A percentile compares a stretch with the other conserved stretches of the same genome.
phyloP scores from a whole-genome alignment of 2,797 vertebrate genomes.

The Arnoldichthys spilopterus region DNA sequence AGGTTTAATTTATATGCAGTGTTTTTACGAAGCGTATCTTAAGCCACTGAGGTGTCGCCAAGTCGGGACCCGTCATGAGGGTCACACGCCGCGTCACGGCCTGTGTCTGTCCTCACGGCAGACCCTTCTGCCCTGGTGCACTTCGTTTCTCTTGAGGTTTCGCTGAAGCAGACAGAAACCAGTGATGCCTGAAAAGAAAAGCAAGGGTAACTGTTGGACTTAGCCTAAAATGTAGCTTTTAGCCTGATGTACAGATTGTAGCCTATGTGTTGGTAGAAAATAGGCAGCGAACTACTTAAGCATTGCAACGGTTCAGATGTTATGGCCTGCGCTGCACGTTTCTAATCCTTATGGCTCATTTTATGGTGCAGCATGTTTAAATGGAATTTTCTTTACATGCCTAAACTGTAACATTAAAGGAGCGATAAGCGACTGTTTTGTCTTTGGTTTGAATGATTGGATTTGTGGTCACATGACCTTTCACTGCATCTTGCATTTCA shows the following conservation, averaged over 20 bases:
- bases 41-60: background rate
- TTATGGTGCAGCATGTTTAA: background rate
- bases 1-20: constrained; percentile 4
- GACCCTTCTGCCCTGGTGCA: no score
- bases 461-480: background rate
- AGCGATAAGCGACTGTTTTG: constrained; percentile 22
- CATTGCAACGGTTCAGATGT: background rate
- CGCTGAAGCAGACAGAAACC: background rate
- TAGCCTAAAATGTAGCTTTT: constrained; percentile 24
- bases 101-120: background rate
- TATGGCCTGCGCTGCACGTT: no score
- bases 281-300: no score
- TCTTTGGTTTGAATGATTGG: background rate
- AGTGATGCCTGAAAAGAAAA: background rate
- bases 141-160: background rate
- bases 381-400: background rate
- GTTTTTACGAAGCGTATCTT: background rate
- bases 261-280: background rate
- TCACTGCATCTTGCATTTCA: background rate
- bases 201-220: background rate
- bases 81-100: background rate
- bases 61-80: background rate
- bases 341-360: background rate
- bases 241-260: background rate
- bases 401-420: background rate